A percentile compares a stretch with the other conserved stretches of the same genome.
Conservation (phyloP, 2,797 vertebrate genomes). For the Megalops cyprinoides region DNA sequence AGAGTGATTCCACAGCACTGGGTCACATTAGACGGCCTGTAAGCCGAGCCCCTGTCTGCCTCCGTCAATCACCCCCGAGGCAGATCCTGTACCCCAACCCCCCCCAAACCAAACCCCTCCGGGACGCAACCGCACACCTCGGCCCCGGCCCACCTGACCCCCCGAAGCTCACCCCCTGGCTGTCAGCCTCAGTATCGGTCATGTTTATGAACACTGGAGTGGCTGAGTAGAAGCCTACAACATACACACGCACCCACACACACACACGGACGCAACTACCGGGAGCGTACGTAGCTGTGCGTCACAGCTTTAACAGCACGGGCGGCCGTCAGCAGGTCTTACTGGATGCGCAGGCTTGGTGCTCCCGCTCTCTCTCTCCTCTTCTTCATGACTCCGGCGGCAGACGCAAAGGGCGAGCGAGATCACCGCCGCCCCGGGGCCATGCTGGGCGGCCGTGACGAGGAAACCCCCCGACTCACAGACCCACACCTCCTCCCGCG, state of each 20-base stretch:
- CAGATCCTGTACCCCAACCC: conserved; percentile 7
- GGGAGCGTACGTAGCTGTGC: too few relatives aligned
- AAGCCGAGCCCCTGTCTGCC: conserved; percentile 41
- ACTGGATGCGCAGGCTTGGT: conserved; percentile 86
- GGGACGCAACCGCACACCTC: neutral
- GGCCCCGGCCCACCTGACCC: too few relatives aligned
- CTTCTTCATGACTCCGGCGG: conserved; percentile 76
- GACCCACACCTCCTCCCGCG: neutral
- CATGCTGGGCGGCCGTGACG: neutral
- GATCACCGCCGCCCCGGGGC: conserved; percentile 34
- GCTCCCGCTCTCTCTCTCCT: conserved; percentile 83
- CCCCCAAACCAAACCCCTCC: neutral
- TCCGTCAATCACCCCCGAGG: conserved; percentile 45
- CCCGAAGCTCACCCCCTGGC: neutral
- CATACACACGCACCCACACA: too few relatives aligned
- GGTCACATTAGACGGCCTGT: conserved; percentile 33
- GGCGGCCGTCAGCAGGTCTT: conserved; percentile 65
- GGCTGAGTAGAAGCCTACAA: too few relatives aligned
- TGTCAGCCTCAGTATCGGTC: neutral
- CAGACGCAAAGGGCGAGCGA: conserved; percentile 51
- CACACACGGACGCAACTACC: too few relatives aligned
- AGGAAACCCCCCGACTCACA: conserved; percentile 18
- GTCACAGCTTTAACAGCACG: too few relatives aligned
- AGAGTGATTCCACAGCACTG: conserved; percentile 14
- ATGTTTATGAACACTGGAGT: neutral